These are phyloP conservation scores for Numida meleagris DNA, from an alignment of 2,113 vertebrate species.

Conservation along the genomic window DNA sequence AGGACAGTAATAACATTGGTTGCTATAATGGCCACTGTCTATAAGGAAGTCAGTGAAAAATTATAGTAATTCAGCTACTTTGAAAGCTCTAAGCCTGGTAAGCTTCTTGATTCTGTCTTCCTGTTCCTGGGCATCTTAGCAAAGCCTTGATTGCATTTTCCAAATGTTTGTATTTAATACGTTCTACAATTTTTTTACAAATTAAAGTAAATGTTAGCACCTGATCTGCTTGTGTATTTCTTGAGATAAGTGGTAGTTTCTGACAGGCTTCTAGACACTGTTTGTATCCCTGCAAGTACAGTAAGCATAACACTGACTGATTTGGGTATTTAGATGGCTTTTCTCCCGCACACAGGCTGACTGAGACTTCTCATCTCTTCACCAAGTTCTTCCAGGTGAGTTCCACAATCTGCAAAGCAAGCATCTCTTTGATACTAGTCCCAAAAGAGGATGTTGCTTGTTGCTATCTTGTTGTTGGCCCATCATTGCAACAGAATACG, in stretches of 20 bases:
- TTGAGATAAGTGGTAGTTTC: neutral
- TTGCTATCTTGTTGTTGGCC: neutral
- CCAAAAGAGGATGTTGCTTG: neutral
- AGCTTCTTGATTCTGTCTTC: constrained; percentile 59
- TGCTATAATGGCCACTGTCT: constrained; percentile 31
- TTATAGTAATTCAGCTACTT: constrained; percentile 21
- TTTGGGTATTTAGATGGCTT: neutral
- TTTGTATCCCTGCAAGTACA: neutral
- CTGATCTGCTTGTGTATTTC: neutral
- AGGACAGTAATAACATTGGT: neutral
- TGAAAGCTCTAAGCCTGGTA: constrained; percentile 37
- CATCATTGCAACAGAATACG: rapidly evolving
- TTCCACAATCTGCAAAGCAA: neutral
- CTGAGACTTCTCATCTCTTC: neutral
- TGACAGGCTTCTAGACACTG: neutral
- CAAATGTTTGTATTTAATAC: constrained; percentile 67
- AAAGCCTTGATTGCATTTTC: constrained; percentile 52
- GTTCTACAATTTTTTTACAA: constrained; percentile 63
- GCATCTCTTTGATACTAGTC: neutral
- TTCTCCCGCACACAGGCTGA: neutral
- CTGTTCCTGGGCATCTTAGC: constrained; percentile 50
- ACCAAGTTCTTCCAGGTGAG: neutral
- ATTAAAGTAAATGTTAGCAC: constrained; percentile 69
- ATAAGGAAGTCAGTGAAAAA: constrained; percentile 39
- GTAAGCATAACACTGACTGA: neutral